Evolutionary conservation across 2,888 invertebrate genomes (phyloP), one percentile per base, ranked within the genome.

Genomic region (Chymomyza amoena): DNA sequence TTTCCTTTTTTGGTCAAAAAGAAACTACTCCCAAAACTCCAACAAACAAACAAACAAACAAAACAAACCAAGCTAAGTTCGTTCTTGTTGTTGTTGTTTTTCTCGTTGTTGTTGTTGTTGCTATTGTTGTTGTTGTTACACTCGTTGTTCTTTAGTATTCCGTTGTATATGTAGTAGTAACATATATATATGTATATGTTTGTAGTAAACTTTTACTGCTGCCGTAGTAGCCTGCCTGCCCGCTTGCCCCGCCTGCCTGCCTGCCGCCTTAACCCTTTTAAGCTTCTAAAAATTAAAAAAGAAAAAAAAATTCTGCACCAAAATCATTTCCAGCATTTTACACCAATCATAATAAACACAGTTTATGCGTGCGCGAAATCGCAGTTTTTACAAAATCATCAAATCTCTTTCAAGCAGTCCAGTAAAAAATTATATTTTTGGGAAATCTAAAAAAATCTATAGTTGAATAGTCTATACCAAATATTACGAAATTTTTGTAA

Each of bases 91-190:
- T 57, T 70, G 52, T 59, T 73, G 68, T 60, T 66, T 65, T 59
- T 66, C 56, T 68, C 64, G 45, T 69, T 65, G 54, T 63, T 36
- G 45, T 64, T 68, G 52, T 68, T 64, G 69, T 71, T 59, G 32
- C 60, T 56, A 32, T 59, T 65, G 60, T 68, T 69, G 39, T 66
- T 65, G 63, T 61, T 70, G 67, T 70, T 70, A 56, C 72, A 39
- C 50, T 68, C 54, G 68, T 54, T 64, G 62, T 72, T 57, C 59
- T 66, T 67, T 45, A 10, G 39, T 13, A 45, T 16, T 36, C 45
- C 45, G 32, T 63, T 59, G 39, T 15, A 36, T 36, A 36, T 36
- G 36, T 45, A 45, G 39, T 45, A 45, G 39, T 45, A 28, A 28
- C 6, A 32, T 32, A 45, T 45, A 45, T 45, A 45, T 45, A 13